Conservation (phyloP, 2,113 vertebrate species). For the Vulpes ferrilata region DNA sequence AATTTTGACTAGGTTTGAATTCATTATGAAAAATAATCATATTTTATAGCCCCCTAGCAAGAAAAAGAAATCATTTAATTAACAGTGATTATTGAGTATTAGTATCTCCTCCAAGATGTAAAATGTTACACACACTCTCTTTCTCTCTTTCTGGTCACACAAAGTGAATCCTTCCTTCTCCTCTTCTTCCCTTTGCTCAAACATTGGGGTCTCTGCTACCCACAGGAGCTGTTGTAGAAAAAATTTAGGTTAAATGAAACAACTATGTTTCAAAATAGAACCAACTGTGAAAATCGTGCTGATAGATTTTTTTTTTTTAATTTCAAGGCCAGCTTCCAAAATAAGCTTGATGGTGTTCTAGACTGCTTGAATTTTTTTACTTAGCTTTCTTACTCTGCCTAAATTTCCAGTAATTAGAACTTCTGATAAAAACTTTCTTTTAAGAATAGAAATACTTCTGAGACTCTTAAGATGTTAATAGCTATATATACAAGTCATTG, state of each 20-base stretch:
- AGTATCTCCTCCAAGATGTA: not conserved
- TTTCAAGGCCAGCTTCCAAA: not conserved
- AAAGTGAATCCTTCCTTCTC: not conserved
- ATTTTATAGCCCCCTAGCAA: not conserved
- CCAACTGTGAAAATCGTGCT: not conserved
- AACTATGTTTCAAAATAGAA: constrained; percentile 50
- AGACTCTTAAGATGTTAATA: constrained; percentile 16
- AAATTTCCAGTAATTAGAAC: constrained; percentile 7
- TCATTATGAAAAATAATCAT: constrained; percentile 34
- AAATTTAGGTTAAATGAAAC: not conserved
- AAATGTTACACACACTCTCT: not conserved
- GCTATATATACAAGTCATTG: not conserved
- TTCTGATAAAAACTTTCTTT: not conserved
- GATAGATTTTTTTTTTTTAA: not conserved
- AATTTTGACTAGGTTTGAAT: constrained; percentile 27
- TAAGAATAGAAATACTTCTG: constrained; percentile 34
- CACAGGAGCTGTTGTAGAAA: not conserved
- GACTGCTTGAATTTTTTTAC: not conserved
- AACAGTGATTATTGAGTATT: constrained; percentile 1
- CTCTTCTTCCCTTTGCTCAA: not conserved
- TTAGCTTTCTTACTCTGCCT: constrained; percentile 20
- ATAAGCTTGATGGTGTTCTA: not conserved
- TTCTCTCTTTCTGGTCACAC: not conserved
- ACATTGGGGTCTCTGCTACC: not conserved
- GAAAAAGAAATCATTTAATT: not conserved